phyloP scores from a whole-genome alignment of 2,888 invertebrate species.

The Andricus curvator region DNA sequence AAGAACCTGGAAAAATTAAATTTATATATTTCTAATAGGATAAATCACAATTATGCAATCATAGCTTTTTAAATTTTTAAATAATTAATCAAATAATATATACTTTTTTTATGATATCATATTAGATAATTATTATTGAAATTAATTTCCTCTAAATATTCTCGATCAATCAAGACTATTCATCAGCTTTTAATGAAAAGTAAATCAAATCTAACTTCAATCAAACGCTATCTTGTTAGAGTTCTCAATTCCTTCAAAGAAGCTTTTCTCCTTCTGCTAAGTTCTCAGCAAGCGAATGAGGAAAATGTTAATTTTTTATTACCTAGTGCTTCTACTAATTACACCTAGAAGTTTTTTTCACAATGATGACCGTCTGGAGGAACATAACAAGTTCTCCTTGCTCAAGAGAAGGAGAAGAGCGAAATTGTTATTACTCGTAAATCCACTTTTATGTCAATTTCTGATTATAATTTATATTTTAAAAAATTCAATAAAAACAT shows the following conservation, averaged over 20 bases:
- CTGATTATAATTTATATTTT: neutral
- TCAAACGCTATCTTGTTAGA: neutral
- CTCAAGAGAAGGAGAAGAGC: neutral
- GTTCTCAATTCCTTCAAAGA: neutral
- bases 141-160: neutral
- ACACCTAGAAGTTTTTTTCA: neutral
- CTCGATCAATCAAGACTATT: neutral
- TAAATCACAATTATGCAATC: too few species aligned
- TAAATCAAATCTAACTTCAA: conserved; percentile 20
- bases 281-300: neutral
- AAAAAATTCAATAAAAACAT: neutral
- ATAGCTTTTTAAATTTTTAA: too few species aligned
- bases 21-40: neutral
- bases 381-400: neutral
- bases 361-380: neutral
- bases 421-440: neutral
- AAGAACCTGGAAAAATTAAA: neutral
- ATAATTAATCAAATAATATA: too few species aligned
- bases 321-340: neutral
- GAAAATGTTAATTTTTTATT: conserved; percentile 19
- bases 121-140: neutral
- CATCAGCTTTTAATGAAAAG: conserved; percentile 14
- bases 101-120: too few species aligned
- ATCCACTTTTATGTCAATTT: too few species aligned
- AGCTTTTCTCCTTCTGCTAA: conserved; percentile 6